Percentiles rank a stretch among this genome's conserved stretches.
phyloP scores from a whole-genome alignment of 2,888 invertebrate species.

The Tenodera sinensis region DNA sequence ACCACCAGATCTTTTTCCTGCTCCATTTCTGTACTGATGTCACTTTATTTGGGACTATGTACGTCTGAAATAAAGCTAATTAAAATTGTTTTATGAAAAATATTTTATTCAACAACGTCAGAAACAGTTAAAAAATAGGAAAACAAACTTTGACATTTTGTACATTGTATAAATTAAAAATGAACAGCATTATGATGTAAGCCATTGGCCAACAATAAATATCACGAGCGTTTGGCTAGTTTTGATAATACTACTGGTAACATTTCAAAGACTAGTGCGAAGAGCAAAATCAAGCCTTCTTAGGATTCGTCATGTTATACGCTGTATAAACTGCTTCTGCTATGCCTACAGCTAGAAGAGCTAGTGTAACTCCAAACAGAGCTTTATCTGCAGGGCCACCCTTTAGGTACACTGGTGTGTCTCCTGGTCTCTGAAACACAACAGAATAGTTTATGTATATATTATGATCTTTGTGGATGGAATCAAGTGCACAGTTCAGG shows the following conservation, averaged over 20 bases:
- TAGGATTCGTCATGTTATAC: conserved; percentile 28
- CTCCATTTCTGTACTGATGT: too few species aligned
- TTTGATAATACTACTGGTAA: background rate
- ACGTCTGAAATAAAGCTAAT: too few species aligned
- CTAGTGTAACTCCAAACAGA: conserved; percentile 32
- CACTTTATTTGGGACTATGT: too few species aligned
- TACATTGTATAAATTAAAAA: too few species aligned
- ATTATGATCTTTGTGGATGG: too few species aligned
- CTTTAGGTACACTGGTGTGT: conserved; percentile 35
- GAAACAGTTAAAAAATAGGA: too few species aligned
- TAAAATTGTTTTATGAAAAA: too few species aligned
- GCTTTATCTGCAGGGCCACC: conserved; percentile 34
- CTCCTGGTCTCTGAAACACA: conserved; percentile 27
- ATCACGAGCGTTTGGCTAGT: background rate
- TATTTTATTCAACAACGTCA: too few species aligned
- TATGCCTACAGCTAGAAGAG: conserved; percentile 30
- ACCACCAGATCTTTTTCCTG: too few species aligned
- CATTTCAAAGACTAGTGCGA: background rate
- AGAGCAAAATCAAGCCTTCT: conserved; percentile 16
- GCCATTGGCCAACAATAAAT: background rate
- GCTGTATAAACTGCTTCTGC: conserved; percentile 9
- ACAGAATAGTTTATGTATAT: background rate
- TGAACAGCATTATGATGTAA: too few species aligned
- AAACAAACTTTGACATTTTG: too few species aligned
- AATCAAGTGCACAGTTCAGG: too few species aligned